phyloP scores from a whole-genome alignment of 2,888 invertebrate genomes.

The Saturnia japonica region DNA sequence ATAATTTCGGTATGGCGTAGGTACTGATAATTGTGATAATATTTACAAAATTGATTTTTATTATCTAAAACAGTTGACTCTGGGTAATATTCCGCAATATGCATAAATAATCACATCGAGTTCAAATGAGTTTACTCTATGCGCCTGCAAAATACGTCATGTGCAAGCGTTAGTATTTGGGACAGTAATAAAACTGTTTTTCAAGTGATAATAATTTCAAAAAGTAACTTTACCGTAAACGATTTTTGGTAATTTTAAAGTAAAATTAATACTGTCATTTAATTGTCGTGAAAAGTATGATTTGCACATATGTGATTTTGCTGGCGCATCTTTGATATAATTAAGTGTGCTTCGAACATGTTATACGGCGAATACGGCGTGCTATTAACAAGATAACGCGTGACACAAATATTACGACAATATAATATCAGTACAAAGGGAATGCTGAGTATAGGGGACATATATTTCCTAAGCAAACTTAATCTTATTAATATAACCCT shows the following conservation, averaged over 20 bases:
- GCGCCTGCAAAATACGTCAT: background rate
- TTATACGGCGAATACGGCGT: background rate
- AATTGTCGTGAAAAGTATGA: too few species aligned
- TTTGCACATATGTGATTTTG: background rate
- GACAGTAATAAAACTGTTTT: background rate
- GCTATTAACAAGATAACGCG: background rate
- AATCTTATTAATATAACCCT: background rate
- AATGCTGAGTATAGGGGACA: background rate
- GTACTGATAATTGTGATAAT: background rate
- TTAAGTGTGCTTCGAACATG: background rate
- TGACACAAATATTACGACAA: background rate
- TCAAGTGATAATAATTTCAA: background rate
- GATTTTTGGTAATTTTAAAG: too few species aligned
- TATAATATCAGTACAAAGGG: background rate
- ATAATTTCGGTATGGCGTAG: background rate
- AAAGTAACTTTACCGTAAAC: too few species aligned
- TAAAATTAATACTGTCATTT: too few species aligned
- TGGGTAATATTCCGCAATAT: background rate
- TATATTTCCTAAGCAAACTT: background rate
- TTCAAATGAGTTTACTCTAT: background rate
- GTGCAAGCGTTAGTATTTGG: background rate
- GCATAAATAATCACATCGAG: background rate
- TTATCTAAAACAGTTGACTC: background rate
- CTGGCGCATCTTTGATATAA: background rate
- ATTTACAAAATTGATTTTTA: background rate